phyloP scores from a whole-genome alignment of 2,113 vertebrate species.

The Sylvia atricapilla region DNA sequence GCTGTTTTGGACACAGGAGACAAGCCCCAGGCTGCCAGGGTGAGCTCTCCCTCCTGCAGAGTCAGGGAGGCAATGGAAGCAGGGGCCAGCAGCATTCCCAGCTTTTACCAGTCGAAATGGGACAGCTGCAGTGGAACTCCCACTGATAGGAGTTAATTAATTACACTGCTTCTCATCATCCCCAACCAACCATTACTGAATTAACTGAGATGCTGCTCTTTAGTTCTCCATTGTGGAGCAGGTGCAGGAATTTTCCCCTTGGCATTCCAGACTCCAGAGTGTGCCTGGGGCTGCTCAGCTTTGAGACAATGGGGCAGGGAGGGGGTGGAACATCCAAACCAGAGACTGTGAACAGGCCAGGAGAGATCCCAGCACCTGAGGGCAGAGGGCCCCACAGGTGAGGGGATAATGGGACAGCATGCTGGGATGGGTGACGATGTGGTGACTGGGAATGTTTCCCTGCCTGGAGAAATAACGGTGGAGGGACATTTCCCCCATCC shows the following conservation, averaged over 20 bases:
- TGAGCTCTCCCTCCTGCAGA: not conserved
- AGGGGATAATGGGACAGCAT: fast-evolving
- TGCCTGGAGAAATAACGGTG: not conserved
- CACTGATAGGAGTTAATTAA: not conserved
- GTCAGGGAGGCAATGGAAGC: not conserved
- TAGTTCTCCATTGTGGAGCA: not conserved
- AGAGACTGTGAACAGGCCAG: not conserved
- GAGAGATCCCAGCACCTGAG: not conserved
- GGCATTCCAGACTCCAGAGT: fast-evolving
- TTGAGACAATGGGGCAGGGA: fast-evolving
- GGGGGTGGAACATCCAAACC: not conserved
- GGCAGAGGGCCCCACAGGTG: not conserved
- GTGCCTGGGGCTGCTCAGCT: not conserved
- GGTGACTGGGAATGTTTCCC: not conserved
- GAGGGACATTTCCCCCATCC: not conserved
- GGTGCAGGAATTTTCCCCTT: not conserved
- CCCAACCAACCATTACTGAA: not conserved
- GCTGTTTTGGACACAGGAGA: not conserved
- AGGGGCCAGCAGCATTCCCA: not conserved
- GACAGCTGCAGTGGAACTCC: not conserved
- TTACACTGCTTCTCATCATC: not conserved
- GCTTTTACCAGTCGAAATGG: not conserved
- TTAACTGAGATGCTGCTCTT: not conserved
- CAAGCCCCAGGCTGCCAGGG: not conserved
- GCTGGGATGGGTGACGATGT: not conserved